phyloP scores from a whole-genome alignment of 2,113 vertebrate species.

The Brienomyrus longianalis region DNA sequence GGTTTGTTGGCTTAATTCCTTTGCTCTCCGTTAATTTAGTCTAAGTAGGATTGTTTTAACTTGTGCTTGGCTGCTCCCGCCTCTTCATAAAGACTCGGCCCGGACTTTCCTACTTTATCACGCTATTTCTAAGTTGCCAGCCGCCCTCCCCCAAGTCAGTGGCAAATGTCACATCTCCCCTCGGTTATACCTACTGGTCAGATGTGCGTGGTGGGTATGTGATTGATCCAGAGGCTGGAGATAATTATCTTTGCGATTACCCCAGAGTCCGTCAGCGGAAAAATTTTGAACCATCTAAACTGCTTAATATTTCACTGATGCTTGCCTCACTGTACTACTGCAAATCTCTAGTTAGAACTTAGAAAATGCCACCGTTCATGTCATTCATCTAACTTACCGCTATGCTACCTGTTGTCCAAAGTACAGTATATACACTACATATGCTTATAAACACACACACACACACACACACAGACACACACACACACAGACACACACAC shows the following conservation, averaged over 20 bases:
- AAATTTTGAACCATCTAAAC: background rate
- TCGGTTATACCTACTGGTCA: background rate
- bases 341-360: background rate
- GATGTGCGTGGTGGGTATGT: background rate
- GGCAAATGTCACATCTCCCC: background rate
- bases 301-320: background rate
- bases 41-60: background rate
- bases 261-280: background rate
- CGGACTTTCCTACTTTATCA: background rate
- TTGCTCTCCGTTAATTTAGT: background rate
- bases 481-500: background rate
- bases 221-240: background rate
- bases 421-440: background rate
- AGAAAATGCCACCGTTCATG: background rate
- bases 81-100: background rate
- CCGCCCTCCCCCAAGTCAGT: background rate
- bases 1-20: background rate
- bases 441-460: background rate
- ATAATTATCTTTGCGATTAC: background rate
- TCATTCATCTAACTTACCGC: background rate
- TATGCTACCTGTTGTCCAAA: background rate
- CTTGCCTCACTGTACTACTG: background rate
- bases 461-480: background rate
- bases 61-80: background rate
- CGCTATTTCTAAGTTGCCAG: background rate